A percentile compares a stretch with the other conserved stretches of the same genome.
phyloP scores from a whole-genome alignment of 2,113 vertebrate genomes.

The Podiceps cristatus region DNA sequence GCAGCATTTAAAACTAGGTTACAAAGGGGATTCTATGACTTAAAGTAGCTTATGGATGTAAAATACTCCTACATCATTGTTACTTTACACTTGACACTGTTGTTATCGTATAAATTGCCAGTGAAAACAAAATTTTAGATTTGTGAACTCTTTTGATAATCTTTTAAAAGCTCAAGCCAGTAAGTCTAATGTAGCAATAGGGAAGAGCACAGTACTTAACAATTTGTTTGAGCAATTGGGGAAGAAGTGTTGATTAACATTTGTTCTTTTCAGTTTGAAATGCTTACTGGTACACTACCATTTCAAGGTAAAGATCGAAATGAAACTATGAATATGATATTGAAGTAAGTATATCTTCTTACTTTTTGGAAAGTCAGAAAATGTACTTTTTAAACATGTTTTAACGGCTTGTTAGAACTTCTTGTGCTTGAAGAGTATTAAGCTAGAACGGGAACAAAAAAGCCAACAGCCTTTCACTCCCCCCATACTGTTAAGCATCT shows the following conservation, averaged over 20 bases:
- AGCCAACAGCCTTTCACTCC: neutral
- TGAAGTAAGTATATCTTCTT: conserved; percentile 89
- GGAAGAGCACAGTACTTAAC: neutral
- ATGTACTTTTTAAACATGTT: neutral
- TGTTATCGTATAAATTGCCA: neutral
- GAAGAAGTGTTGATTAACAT: conserved; percentile 44
- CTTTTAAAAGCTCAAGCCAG: neutral
- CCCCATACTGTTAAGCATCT: neutral
- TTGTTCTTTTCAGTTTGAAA: conserved; percentile 89
- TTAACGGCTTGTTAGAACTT: neutral
- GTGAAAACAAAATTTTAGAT: neutral
- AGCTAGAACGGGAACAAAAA: neutral
- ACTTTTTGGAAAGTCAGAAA: neutral
- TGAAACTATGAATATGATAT: conserved; percentile 99
- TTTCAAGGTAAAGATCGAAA: conserved; percentile 98
- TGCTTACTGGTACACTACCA: conserved; percentile 95
- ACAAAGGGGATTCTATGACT: neutral
- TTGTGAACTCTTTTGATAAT: neutral
- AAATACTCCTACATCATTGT: neutral
- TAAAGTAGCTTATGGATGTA: neutral
- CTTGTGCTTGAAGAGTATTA: neutral
- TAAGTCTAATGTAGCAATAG: neutral
- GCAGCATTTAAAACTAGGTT: neutral
- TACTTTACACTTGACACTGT: neutral
- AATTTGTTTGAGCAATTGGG: neutral